Evolutionary conservation across 2,113 vertebrate species (phyloP).

Genomic region (Cyanocitta stelleri): DNA sequence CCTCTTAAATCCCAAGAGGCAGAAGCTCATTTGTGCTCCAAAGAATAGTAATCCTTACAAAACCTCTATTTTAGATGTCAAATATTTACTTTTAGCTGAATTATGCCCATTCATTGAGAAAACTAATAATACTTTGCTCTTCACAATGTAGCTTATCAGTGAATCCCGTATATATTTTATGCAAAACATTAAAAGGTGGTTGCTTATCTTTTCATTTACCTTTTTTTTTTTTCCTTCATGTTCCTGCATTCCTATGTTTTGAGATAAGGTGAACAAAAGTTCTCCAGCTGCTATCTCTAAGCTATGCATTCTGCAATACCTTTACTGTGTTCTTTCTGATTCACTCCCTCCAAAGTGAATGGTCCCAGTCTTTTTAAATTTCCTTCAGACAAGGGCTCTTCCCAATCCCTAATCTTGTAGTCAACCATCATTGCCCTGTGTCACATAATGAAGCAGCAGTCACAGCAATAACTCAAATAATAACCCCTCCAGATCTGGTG

Average conservation of each 20-base stretch:
- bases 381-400: not conserved
- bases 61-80: not conserved
- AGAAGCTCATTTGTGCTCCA: not conserved
- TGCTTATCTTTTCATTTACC: slow-evolving; percentile 16
- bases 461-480: not conserved
- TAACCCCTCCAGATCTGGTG: not conserved
- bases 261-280: slow-evolving; percentile 36
- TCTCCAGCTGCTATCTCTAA: not conserved
- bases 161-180: not conserved
- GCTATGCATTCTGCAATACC: not conserved
- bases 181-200: not conserved
- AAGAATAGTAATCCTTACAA: slow-evolving; percentile 2
- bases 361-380: not conserved
- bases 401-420: not conserved
- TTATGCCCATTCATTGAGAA: not conserved
- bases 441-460: not conserved
- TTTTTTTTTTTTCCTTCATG: not conserved
- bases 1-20: not conserved
- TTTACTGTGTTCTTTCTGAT: not conserved
- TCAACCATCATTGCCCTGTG: not conserved
- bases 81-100: slow-evolving; percentile 26
- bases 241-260: not conserved
- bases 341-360: not conserved
- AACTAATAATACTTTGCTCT: not conserved
- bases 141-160: not conserved